These are phyloP conservation scores for Sylvia atricapilla DNA, from an alignment of 2,113 vertebrate species.

Conservation along the genomic window DNA sequence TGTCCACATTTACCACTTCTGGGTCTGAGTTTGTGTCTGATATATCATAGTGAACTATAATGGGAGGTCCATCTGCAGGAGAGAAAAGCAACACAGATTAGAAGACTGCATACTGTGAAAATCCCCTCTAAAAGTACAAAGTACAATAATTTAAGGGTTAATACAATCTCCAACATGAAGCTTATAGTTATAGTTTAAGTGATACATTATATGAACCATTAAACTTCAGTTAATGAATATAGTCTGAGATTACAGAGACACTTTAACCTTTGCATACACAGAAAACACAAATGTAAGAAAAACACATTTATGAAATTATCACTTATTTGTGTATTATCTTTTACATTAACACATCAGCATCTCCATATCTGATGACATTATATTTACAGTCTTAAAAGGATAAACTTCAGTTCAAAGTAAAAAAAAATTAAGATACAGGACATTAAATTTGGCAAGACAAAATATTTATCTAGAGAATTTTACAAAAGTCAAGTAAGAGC, in stretches of 20 bases:
- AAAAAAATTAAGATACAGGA: not conserved
- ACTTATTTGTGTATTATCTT: not conserved
- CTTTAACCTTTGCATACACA: slow-evolving; percentile 12
- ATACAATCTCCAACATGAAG: not conserved
- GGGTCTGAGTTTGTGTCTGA: slow-evolving; percentile 94
- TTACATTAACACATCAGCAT: not conserved
- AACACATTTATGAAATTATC: not conserved
- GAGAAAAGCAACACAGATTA: slow-evolving; percentile 73
- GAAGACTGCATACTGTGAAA: slow-evolving; percentile 33
- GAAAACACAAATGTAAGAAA: slow-evolving; percentile 40
- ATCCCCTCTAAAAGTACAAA: slow-evolving; percentile 12
- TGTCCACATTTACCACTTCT: slow-evolving; percentile 90
- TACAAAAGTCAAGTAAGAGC: not conserved
- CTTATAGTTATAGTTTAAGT: not conserved
- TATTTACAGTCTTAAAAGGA: slow-evolving; percentile 25
- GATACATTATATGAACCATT: not conserved
- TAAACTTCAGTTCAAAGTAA: slow-evolving; percentile 22
- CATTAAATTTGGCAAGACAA: not conserved
- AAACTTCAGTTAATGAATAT: not conserved
- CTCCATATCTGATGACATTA: slow-evolving; percentile 1
- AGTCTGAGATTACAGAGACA: slow-evolving; percentile 8
- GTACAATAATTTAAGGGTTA: not conserved
- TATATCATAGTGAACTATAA: slow-evolving; percentile 91
- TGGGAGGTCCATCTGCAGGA: slow-evolving; percentile 89
- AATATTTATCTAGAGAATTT: not conserved